These are phyloP conservation scores for Drosophila ustulata DNA, from an alignment of 2,888 invertebrate genomes.

Conservation along the genomic window DNA sequence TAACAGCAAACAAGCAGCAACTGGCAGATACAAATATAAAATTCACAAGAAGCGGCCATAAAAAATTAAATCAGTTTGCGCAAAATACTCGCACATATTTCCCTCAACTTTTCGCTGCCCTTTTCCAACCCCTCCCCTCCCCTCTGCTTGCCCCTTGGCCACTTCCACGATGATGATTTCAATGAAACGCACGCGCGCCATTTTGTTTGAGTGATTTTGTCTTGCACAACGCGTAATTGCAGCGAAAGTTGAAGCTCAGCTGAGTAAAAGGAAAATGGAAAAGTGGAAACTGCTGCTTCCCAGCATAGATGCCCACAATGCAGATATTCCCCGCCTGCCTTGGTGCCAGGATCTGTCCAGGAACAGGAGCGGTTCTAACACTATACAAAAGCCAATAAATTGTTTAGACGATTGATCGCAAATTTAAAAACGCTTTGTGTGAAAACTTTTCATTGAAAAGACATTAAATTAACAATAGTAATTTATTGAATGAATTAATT, in stretches of 20 bases:
- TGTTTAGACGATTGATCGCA: neutral
- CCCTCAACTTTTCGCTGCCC: slow-evolving; percentile 40
- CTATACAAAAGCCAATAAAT: neutral
- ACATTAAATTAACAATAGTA: neutral
- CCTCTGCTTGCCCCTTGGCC: slow-evolving; percentile 2
- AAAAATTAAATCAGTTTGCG: slow-evolving; percentile 79
- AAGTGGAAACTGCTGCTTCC: slow-evolving; percentile 39
- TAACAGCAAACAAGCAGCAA: slow-evolving; percentile 25
- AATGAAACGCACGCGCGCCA: slow-evolving; percentile 78
- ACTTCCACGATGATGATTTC: slow-evolving; percentile 55
- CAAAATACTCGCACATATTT: slow-evolving; percentile 72
- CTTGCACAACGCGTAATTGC: slow-evolving; percentile 77
- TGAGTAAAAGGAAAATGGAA: slow-evolving; percentile 46
- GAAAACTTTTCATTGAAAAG: no score
- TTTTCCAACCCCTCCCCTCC: slow-evolving; percentile 3
- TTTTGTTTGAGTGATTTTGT: slow-evolving; percentile 78
- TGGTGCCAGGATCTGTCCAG: neutral
- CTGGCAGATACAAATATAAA: slow-evolving; percentile 58
- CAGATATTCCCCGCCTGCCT: slow-evolving; percentile 5
- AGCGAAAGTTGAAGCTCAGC: slow-evolving; percentile 72
- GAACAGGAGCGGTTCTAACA: slow-evolving; percentile 49
- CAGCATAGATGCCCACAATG: slow-evolving; percentile 20
- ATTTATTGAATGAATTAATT: neutral
- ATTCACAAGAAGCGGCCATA: slow-evolving; percentile 69
- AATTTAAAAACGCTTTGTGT: neutral